Evolutionary conservation across 2,113 vertebrate species (phyloP).

Genomic region (Microcebus ravelobensis): DNA sequence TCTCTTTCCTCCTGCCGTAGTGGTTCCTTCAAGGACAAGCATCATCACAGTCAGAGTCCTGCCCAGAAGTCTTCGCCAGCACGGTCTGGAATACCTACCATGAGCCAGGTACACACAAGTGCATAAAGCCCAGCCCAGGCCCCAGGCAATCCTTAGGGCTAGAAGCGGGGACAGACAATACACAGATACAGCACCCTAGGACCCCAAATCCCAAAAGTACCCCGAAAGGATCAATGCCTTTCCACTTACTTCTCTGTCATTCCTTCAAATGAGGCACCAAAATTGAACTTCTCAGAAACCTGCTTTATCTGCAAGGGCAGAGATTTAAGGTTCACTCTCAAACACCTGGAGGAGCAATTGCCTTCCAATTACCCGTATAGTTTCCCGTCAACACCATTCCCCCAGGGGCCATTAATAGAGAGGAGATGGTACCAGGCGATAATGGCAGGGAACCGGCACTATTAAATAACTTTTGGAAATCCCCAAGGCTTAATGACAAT

Average conservation of each 20-base stretch:
- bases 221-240: not conserved
- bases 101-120: not conserved
- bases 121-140: not conserved
- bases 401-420: constrained; percentile 33
- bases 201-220: not conserved
- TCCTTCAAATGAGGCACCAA: constrained; percentile 3
- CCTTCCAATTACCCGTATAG: constrained; percentile 24
- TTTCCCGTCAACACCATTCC: constrained; percentile 24
- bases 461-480: constrained; percentile 67
- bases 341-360: constrained; percentile 47
- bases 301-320: constrained; percentile 21
- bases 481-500: constrained; percentile 47
- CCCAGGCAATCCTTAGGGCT: not conserved
- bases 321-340: constrained; percentile 57
- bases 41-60: not conserved
- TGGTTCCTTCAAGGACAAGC: not conserved
- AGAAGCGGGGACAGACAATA: not conserved
- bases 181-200: not conserved
- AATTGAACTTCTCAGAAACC: constrained; percentile 37
- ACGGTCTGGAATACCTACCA: not conserved
- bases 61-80: not conserved
- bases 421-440: constrained; percentile 11
- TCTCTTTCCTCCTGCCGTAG: not conserved
- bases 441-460: constrained; percentile 54
- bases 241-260: not conserved